Evolutionary conservation across 2,797 vertebrate genomes (phyloP), one percentile per base, ranked within the genome.

Genomic region (Molossus alvarezi): DNA sequence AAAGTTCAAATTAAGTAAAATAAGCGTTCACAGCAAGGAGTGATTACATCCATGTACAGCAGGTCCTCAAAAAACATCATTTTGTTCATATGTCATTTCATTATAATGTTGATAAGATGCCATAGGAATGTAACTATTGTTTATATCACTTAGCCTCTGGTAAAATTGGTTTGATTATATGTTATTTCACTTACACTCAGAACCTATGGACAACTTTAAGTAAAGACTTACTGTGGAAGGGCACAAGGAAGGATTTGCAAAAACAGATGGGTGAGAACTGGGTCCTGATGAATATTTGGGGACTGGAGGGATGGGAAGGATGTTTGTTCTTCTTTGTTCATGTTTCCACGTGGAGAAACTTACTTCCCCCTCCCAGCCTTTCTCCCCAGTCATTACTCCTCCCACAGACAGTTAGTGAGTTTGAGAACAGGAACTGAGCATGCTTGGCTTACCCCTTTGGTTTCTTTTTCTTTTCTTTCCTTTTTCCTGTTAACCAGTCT

Each of bases 1-100:
- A 79, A 85, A 53, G 64, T 67, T 76, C 45, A 58, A 37, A 57
- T 69, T 72, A 82, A 84, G 51, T 88, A 73, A 93, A 94, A 81
- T 25, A 11, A 62, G 15, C 12, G 15, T 58, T 58, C 12, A 33
- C 29, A 29, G 5, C 13, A 62, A 72, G 55, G 53, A 79, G 41
- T 53, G 9, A 71, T 48, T 60, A n/a, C 2, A 48, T 29, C 3
- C 17, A 17, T 15, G 11, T 33, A 33, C 57, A 18, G 37, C 57
- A 45, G 33, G 33, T 45, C 57, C 77, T 80, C 57, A 10, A 60
- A 41, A 45, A 81, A 45, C 12, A 1, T 60, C 23, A 9, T 60
- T 55, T 23, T 57, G 77, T 60, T 81, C 37, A 81, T 33, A 18
- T 18, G 9, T 45, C 37, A 18, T 81, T 81, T 81, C 57, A 27